phyloP scores from a whole-genome alignment of 2,113 vertebrate species.

The Suncus etruscus region DNA sequence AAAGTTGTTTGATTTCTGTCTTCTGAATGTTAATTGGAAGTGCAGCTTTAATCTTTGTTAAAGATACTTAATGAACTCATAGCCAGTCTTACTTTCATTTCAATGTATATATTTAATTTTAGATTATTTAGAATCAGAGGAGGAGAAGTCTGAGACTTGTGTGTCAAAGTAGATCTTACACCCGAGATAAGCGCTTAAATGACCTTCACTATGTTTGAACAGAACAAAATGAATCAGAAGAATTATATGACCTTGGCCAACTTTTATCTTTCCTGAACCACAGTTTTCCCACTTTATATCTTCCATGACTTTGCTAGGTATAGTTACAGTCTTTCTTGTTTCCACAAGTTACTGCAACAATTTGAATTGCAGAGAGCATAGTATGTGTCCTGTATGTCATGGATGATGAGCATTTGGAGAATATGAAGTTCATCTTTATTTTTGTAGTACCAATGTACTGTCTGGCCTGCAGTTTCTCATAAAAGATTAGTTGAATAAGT shows the following conservation, averaged over 20 bases:
- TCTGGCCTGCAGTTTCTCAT: background rate
- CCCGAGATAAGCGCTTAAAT: background rate
- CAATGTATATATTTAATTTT: conserved; percentile 28
- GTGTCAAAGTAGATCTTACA: background rate
- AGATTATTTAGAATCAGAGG: conserved; percentile 33
- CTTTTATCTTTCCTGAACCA: background rate
- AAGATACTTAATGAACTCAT: conserved; percentile 64
- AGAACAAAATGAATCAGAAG: background rate
- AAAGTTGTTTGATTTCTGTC: conserved; percentile 3
- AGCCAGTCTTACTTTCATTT: background rate
- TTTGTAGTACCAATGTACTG: background rate
- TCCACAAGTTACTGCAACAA: background rate
- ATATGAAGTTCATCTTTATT: background rate
- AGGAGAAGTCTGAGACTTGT: background rate
- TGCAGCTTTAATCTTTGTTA: conserved; percentile 55
- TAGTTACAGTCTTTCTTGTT: background rate
- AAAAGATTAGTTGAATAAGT: background rate
- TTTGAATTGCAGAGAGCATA: no score
- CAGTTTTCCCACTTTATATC: background rate
- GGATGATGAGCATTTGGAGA: background rate
- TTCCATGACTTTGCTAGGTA: background rate
- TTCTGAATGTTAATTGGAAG: conserved; percentile 70
- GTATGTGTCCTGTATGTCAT: background rate
- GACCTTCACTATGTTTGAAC: background rate
- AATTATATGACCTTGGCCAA: background rate